Base-by-base conservation (phyloP, 1,140 invertebrate genomes). In the Hesperophylax magnus region DNA sequence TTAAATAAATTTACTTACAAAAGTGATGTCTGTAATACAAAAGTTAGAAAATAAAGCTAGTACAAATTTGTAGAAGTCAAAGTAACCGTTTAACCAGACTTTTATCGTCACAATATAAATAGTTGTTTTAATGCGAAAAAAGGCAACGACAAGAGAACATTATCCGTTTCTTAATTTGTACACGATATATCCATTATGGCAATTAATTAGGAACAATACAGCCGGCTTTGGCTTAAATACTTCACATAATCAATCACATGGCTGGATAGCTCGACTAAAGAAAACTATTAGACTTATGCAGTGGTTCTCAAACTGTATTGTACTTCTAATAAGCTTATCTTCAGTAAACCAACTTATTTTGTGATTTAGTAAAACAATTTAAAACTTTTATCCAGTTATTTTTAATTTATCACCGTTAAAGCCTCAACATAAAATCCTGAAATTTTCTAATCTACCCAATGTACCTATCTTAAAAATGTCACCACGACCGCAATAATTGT, bases 181-280 rank as follows among this genome's bases (percentile, higher is more conserved):
- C 65, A 69, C 14, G 65, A 39, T 7, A 69, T 39, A 39, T 69
- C 65, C 65, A 69, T 69, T 69, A 69, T n/a, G 18, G 65, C 31
- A 69, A 69, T 69, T 39, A 69, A 69, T 69, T 69, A 69, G 15
- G 17, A 18, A 39, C 65, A 69, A 47, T 69, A 39, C 14, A 22
- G 58, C 7, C 24, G 11, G 58, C n/a, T 18, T 17, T 6, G 7
- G 20, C 63, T 5, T 69, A 20, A 69, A 39, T 39, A 18, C 27
- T 39, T 69, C n/a, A n/a, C n/a, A n/a, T n/a, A n/a, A 69, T 14
- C n/a, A 34, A 34, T 34, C 31, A n/a, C 65, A 52, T 9, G 60
- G 22, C 20, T 61, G 60, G 60, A 22, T 22, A 20, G 15, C 4
- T 24, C 11, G 20, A 61, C 24, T 61, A 61, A 24, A 61, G 24